Conservation (phyloP, 37 sponge, comb jelly and placozoan species). For the Theonella swinhoei region DNA sequence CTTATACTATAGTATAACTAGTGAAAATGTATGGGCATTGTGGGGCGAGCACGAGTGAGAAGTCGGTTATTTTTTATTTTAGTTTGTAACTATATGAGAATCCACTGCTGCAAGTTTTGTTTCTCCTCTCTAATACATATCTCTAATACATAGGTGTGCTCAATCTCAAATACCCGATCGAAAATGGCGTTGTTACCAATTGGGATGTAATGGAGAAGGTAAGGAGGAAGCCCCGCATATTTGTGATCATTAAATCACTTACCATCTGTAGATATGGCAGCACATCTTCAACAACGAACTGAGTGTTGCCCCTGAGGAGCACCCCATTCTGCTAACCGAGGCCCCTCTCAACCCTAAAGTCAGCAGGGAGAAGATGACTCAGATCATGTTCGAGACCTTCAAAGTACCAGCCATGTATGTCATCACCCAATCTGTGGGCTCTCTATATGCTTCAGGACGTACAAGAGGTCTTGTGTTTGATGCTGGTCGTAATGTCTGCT, state of each 20-base stretch:
- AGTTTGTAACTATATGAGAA: no score
- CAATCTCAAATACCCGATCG: slow-evolving; percentile 99
- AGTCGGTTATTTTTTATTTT: no score
- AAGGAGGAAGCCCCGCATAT: neutral
- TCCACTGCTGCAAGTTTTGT: no score
- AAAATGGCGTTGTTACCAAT: slow-evolving; percentile 99
- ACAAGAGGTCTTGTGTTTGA: slow-evolving; percentile 99
- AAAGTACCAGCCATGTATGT: slow-evolving; percentile 99
- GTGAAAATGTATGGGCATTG: neutral
- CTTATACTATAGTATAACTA: neutral
- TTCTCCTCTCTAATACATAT: no score
- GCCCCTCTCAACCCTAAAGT: slow-evolving; percentile 99
- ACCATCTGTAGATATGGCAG: slow-evolving; percentile 95
- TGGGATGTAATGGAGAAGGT: slow-evolving; percentile 99
- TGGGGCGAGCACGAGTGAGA: no score
- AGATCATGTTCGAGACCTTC: slow-evolving; percentile 99
- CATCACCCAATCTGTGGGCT: slow-evolving; percentile 96
- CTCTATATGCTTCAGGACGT: slow-evolving; percentile 97
- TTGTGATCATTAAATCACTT: neutral
- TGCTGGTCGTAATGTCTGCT: slow-evolving; percentile 95
- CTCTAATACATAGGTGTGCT: no score
- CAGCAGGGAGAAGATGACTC: slow-evolving; percentile 99
- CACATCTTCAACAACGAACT: slow-evolving; percentile 99
- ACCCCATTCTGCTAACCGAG: slow-evolving; percentile 97
- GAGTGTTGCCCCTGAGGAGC: slow-evolving; percentile 98